Evolutionary conservation across 2,888 invertebrate genomes (phyloP).

Genomic region (Tubulanus polymorphus): DNA sequence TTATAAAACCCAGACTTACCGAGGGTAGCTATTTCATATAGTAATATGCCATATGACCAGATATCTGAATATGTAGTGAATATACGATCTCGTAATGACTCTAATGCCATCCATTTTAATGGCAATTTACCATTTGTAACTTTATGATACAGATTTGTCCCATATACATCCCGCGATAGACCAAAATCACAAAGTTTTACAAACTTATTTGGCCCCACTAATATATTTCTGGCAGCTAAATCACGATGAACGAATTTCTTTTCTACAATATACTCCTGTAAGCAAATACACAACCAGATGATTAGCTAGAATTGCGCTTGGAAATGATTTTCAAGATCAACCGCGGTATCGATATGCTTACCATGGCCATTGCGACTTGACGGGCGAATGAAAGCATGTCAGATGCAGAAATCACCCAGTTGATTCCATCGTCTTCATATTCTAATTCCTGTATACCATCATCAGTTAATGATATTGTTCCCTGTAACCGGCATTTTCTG

Average conservation of each 20-base stretch:
- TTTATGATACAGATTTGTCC: conserved; percentile 78
- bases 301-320: too few relatives aligned
- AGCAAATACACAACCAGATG: conserved; percentile 13
- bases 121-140: conserved; percentile 50
- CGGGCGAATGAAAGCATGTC: conserved; percentile 78
- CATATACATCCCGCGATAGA: conserved; percentile 78
- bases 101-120: conserved; percentile 52
- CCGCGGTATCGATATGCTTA: conserved; percentile 50
- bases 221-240: conserved; percentile 78
- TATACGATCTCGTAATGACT: conserved; percentile 61
- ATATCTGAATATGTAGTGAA: conserved; percentile 80
- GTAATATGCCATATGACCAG: conserved; percentile 80
- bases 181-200: conserved; percentile 89
- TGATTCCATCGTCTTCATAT: conserved; percentile 40
- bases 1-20: conserved; percentile 58
- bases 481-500: conserved; percentile 47
- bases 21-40: conserved; percentile 84
- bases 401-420: conserved; percentile 55
- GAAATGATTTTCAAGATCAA: too few relatives aligned
- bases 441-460: conserved; percentile 33
- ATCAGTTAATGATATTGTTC: conserved; percentile 29
- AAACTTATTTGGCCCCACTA: conserved; percentile 55
- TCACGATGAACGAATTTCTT: conserved; percentile 86
- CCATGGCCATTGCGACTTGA: conserved; percentile 84
- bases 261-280: conserved; percentile 72